Evolutionary conservation across 2,888 invertebrate genomes (phyloP).

Genomic region (Fragum fragum): DNA sequence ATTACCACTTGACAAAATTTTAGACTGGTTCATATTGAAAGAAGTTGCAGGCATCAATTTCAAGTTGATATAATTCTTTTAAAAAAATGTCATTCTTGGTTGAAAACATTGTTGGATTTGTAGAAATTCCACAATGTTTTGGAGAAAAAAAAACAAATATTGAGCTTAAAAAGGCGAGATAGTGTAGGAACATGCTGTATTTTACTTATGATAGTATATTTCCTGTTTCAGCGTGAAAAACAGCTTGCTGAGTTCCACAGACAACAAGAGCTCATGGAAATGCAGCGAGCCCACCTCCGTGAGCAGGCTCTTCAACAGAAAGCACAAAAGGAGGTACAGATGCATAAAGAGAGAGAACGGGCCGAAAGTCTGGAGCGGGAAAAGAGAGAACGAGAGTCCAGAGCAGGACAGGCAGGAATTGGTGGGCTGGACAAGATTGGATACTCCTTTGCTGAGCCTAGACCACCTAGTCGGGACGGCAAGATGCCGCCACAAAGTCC

Average conservation of each 20-base stretch:
- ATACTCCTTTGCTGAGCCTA: conserved; percentile 66
- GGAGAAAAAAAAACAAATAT: no score
- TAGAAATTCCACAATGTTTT: no score
- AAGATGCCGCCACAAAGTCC: conserved; percentile 61
- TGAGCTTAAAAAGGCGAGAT: no score
- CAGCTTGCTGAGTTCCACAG: conserved; percentile 52
- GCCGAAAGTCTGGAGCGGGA: conserved; percentile 56
- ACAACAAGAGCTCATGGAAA: conserved; percentile 52
- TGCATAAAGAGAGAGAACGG: conserved; percentile 62
- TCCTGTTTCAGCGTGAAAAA: conserved; percentile 42
- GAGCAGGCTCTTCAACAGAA: conserved; percentile 62
- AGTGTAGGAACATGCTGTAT: no score
- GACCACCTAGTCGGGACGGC: conserved; percentile 63
- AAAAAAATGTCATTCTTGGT: no score
- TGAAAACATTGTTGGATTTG: no score
- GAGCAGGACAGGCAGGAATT: conserved; percentile 40
- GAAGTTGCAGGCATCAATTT: no score
- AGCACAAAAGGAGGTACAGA: conserved; percentile 68
- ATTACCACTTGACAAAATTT: no score
- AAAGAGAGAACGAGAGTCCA: conserved; percentile 52
- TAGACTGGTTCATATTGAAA: no score
- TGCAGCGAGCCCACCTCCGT: conserved; percentile 49
- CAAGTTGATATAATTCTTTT: no score
- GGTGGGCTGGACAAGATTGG: conserved; percentile 54
- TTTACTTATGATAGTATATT: no score